These are phyloP conservation scores for Drosophila cracens DNA, from an alignment of 2,888 invertebrate genomes.

Conservation along the genomic window DNA sequence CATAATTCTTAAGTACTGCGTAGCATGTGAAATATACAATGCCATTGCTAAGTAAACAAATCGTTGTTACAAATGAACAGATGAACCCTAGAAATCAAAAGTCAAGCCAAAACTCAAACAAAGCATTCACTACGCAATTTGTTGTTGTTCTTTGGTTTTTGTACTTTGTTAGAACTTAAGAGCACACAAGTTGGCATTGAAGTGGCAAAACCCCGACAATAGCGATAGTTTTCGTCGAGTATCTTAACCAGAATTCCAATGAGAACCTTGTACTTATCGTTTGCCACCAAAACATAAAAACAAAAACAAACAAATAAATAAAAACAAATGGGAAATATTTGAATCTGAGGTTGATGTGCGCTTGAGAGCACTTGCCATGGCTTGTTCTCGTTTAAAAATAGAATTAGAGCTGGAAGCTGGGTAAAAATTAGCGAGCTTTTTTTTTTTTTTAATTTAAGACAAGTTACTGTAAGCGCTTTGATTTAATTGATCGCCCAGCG, in stretches of 20 bases:
- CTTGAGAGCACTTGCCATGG: slow-evolving; percentile 49
- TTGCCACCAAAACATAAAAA: slow-evolving; percentile 19
- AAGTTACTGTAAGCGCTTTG: slow-evolving; percentile 63
- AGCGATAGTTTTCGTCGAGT: slow-evolving; percentile 58
- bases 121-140: slow-evolving; percentile 41
- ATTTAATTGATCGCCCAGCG: slow-evolving; percentile 72
- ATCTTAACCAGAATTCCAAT: slow-evolving; percentile 39
- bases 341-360: slow-evolving; percentile 56
- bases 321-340: slow-evolving; percentile 17
- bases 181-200: slow-evolving; percentile 59
- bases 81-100: slow-evolving; percentile 32
- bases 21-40: slow-evolving; percentile 23
- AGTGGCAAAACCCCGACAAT: slow-evolving; percentile 40
- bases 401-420: slow-evolving; percentile 36
- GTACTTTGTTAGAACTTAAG: slow-evolving; percentile 44
- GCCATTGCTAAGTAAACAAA: slow-evolving; percentile 14
- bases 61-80: slow-evolving; percentile 24
- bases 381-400: slow-evolving; percentile 49
- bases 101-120: slow-evolving; percentile 30
- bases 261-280: slow-evolving; percentile 61
- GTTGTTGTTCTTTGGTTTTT: neutral
- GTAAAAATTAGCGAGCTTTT: slow-evolving; percentile 46
- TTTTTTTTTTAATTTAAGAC: slow-evolving; percentile 57
- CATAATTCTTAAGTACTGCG: slow-evolving; percentile 9
- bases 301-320: slow-evolving; percentile 13